Evolutionary conservation across 2,888 invertebrate species (phyloP).

Genomic region (Microplitis manilae): DNA sequence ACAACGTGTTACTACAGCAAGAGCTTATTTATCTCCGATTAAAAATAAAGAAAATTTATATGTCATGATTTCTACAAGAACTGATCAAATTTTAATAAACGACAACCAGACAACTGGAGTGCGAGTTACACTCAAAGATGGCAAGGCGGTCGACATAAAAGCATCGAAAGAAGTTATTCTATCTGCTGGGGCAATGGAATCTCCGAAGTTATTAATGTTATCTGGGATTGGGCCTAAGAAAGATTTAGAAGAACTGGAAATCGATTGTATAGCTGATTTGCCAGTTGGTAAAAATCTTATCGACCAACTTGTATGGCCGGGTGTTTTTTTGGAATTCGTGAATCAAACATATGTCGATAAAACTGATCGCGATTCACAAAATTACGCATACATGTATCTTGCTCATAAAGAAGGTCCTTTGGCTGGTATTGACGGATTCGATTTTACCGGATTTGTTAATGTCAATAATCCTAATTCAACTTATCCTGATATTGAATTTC

Average conservation of each 20-base stretch:
- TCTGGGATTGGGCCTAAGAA: conserved; percentile 78
- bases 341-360: conserved; percentile 48
- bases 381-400: conserved; percentile 68
- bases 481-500: conserved; percentile 77
- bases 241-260: conserved; percentile 72
- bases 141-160: conserved; percentile 55
- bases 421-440: conserved; percentile 70
- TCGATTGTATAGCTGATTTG: conserved; percentile 71
- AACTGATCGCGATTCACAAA: conserved; percentile 44
- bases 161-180: conserved; percentile 78
- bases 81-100: conserved; percentile 74
- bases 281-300: conserved; percentile 76
- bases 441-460: conserved; percentile 75
- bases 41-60: conserved; percentile 75
- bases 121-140: conserved; percentile 66
- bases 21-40: conserved; percentile 71
- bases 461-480: conserved; percentile 70
- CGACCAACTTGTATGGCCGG: conserved; percentile 74
- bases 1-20: conserved; percentile 69
- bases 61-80: conserved; percentile 75
- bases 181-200: conserved; percentile 78
- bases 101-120: conserved; percentile 71
- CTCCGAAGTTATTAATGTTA: conserved; percentile 80
- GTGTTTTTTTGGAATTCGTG: conserved; percentile 48
- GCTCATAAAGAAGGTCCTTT: conserved; percentile 71